Evolutionary conservation across 2,797 vertebrate genomes (phyloP).

Genomic region (Schizopygopsis pylzovi): DNA sequence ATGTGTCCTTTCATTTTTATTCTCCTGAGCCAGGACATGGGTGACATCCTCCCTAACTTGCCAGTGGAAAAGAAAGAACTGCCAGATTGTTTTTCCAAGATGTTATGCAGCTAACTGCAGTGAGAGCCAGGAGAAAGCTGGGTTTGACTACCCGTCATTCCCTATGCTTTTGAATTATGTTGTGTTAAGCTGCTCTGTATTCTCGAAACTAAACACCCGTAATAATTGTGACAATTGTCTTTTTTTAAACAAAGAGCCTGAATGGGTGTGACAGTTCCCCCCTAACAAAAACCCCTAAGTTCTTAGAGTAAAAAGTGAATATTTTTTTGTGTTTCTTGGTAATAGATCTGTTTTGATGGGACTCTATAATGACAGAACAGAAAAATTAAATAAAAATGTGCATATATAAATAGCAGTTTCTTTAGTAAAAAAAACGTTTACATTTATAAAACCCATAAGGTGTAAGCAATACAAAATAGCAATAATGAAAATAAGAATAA

Average conservation of each 20-base stretch:
- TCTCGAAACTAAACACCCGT: conserved; percentile 39
- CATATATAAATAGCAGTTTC: no score
- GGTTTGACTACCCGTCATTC: conserved; percentile 39
- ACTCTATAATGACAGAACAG: background rate
- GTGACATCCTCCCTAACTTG: conserved; percentile 40
- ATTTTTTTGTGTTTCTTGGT: background rate
- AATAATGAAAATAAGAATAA: no score
- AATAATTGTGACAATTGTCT: conserved; percentile 21
- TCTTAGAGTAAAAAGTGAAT: background rate
- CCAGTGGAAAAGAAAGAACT: background rate
- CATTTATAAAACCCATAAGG: no score
- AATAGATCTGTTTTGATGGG: background rate
- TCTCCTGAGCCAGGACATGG: conserved; percentile 37
- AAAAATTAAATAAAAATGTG: no score
- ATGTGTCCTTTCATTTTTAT: conserved; percentile 44
- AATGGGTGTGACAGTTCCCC: conserved; percentile 11
- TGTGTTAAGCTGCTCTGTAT: conserved; percentile 42
- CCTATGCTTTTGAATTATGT: conserved; percentile 46
- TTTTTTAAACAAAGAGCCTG: conserved; percentile 1
- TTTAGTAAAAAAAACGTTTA: no score
- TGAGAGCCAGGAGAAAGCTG: conserved; percentile 29
- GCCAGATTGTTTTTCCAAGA: conserved; percentile 34
- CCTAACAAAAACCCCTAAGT: background rate
- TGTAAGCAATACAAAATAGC: no score
- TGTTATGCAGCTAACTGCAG: conserved; percentile 5